Conservation (phyloP, 2,797 vertebrate genomes). For the Sphenopsis melanotis region DNA sequence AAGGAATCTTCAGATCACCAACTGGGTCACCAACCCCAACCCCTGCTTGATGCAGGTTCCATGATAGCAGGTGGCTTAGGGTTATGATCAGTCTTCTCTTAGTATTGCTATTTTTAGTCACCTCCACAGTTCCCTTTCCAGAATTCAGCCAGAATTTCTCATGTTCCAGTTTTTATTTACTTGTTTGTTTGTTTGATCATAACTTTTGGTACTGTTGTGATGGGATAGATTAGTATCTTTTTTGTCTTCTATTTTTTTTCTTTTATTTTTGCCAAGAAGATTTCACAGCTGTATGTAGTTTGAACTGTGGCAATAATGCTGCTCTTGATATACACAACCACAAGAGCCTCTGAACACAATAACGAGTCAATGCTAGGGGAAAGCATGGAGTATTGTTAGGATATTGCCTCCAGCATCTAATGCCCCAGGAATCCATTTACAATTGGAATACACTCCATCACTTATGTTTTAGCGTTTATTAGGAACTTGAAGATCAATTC, state of each 20-base stretch:
- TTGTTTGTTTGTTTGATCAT: not conserved
- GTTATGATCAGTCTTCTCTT: not conserved
- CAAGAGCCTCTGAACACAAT: not conserved
- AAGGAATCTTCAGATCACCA: not conserved
- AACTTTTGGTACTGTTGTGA: not conserved
- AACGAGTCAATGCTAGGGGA: not conserved
- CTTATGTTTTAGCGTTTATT: slow-evolving; percentile 16
- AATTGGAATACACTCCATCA: not conserved
- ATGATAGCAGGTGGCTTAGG: not conserved
- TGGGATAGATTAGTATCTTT: not conserved
- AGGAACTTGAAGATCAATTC: slow-evolving; percentile 17
- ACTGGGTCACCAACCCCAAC: accelerated
- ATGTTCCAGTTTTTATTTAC: not conserved
- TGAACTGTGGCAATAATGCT: not conserved
- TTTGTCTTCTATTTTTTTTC: accelerated
- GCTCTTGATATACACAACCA: not conserved
- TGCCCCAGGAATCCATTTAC: slow-evolving; percentile 1
- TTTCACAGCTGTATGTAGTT: not conserved
- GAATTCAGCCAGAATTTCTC: not conserved
- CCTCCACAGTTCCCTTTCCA: not conserved
- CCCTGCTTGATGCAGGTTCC: not conserved
- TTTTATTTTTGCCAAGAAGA: not conserved
- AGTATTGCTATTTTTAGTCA: not conserved
- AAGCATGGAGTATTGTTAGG: not conserved
- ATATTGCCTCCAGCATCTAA: not conserved